A percentile compares a stretch with the other conserved stretches of the same genome.
Conservation (phyloP, 2,797 vertebrate genomes). For the Selene dorsalis region DNA sequence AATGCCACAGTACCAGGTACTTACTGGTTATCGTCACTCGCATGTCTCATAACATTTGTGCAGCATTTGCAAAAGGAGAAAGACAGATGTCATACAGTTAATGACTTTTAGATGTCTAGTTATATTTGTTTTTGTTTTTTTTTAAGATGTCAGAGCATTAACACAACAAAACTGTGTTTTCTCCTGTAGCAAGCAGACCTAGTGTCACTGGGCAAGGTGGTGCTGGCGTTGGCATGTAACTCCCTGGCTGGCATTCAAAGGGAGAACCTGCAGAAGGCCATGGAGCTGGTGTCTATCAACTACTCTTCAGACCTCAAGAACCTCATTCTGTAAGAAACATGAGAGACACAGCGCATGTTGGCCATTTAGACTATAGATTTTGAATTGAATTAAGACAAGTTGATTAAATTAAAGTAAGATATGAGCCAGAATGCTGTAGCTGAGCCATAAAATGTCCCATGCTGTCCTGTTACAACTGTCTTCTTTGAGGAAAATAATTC, state of each 20-base stretch:
- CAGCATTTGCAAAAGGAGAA: neutral
- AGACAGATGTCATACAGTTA: neutral
- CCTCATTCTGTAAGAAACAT: slow-evolving; percentile 93
- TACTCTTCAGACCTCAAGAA: slow-evolving; percentile 99
- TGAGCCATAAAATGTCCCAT: neutral
- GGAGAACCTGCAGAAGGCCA: slow-evolving; percentile 99
- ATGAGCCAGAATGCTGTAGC: neutral
- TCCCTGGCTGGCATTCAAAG: slow-evolving; percentile 99
- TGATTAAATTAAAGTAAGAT: neutral
- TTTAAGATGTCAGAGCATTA: neutral
- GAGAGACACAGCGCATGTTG: neutral
- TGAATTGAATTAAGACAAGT: neutral
- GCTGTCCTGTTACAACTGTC: too few species aligned
- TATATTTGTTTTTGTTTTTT: neutral
- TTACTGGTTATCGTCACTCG: neutral
- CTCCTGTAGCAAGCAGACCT: slow-evolving; percentile 95
- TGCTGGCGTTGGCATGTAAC: slow-evolving; percentile 98
- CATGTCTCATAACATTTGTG: neutral
- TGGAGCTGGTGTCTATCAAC: slow-evolving; percentile 99
- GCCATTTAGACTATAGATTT: neutral
- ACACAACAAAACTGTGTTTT: neutral
- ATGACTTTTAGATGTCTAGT: neutral
- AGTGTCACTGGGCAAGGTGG: slow-evolving; percentile 98
- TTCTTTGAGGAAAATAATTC: too few species aligned
- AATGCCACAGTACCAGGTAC: slow-evolving; percentile 95